These are phyloP conservation scores for Riptortus pedestris DNA, from an alignment of 1,140 invertebrate species.

Conservation along the genomic window DNA sequence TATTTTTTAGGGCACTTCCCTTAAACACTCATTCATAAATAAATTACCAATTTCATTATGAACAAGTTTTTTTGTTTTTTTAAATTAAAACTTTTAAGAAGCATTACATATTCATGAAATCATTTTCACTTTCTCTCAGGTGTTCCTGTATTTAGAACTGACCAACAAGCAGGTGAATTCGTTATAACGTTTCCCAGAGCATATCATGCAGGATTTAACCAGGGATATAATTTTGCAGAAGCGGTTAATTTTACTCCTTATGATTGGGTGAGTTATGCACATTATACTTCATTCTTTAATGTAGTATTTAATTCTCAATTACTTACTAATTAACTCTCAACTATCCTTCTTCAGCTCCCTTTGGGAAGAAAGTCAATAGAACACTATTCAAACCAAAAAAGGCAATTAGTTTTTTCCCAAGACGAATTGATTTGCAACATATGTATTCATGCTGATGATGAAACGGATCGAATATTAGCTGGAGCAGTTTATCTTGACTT, in stretches of 20 bases:
- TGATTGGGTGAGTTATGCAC: constrained; percentile 67
- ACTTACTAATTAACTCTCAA: not conserved
- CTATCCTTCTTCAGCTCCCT: constrained; percentile 36
- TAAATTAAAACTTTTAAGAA: no score
- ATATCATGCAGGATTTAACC: constrained; percentile 65
- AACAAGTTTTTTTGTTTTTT: no score
- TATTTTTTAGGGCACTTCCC: no score
- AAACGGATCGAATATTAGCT: constrained; percentile 44
- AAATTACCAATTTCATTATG: no score
- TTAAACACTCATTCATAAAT: no score
- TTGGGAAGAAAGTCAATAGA: constrained; percentile 50
- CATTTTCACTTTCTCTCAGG: constrained; percentile 29
- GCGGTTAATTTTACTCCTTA: constrained; percentile 64
- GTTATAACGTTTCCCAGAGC: constrained; percentile 61
- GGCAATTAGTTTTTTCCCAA: constrained; percentile 63
- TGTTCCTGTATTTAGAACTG: constrained; percentile 43
- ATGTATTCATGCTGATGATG: constrained; percentile 45
- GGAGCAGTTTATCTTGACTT: constrained; percentile 47
- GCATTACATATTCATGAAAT: no score
- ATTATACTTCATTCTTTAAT: constrained; percentile 25
- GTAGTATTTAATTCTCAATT: not conserved
- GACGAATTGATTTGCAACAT: constrained; percentile 64
- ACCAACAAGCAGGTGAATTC: constrained; percentile 62
- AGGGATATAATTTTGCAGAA: constrained; percentile 65
- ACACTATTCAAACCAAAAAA: constrained; percentile 49